phyloP scores from a whole-genome alignment of 2,113 vertebrate species.

The Gymnorhina tibicen region DNA sequence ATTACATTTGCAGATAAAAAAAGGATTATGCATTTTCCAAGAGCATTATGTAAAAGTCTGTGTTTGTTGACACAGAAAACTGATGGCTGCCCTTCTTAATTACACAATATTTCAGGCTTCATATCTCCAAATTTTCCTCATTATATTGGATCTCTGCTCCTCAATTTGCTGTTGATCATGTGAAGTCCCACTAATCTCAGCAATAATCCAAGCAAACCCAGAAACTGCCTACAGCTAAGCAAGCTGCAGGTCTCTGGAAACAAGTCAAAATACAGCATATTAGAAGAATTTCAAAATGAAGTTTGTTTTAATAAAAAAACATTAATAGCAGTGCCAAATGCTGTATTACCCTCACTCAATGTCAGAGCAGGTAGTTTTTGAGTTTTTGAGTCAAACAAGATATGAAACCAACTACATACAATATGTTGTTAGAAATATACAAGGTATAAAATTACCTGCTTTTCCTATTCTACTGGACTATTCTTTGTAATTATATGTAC shows the following conservation, averaged over 20 bases:
- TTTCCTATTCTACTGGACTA: neutral
- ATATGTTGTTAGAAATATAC: neutral
- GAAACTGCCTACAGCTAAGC: neutral
- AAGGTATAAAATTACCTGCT: neutral
- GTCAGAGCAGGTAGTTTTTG: neutral
- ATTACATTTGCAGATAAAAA: neutral
- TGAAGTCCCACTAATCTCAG: neutral
- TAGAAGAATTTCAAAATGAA: neutral
- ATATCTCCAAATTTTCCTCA: neutral
- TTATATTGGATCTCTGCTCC: neutral
- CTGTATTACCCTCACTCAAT: neutral
- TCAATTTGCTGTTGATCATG: neutral
- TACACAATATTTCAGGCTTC: neutral
- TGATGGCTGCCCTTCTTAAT: neutral
- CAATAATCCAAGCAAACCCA: neutral
- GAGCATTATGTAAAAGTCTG: neutral
- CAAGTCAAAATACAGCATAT: neutral
- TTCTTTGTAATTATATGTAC: neutral
- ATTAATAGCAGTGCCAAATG: neutral
- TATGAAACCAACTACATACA: neutral
- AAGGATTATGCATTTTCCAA: neutral
- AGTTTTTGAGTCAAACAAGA: neutral
- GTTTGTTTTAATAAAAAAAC: neutral
- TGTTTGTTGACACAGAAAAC: neutral
- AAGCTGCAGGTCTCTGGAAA: neutral